phyloP scores from a whole-genome alignment of 2,888 invertebrate genomes.

The Alsophila aescularia region DNA sequence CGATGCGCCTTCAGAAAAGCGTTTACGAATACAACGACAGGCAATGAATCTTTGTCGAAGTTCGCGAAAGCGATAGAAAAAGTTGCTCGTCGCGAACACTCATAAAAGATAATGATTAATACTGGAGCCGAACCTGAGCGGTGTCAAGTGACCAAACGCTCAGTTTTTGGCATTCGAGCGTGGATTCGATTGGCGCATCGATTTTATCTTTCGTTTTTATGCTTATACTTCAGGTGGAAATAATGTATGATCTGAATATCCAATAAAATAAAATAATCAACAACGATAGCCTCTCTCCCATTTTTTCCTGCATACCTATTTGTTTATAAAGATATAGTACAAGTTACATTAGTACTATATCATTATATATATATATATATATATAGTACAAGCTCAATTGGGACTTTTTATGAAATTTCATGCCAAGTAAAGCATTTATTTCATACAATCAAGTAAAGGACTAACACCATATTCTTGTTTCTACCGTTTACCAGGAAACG shows the following conservation, averaged over 20 bases:
- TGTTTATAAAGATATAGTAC: no score
- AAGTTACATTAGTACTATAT: no score
- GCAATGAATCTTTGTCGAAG: constrained; percentile 60
- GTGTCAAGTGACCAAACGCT: not conserved
- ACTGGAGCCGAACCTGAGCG: constrained; percentile 20
- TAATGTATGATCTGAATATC: no score
- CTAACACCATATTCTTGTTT: not conserved
- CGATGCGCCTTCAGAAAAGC: constrained; percentile 43
- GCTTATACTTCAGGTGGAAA: no score
- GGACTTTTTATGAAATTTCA: no score
- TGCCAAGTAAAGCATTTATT: not conserved
- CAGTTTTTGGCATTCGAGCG: not conserved
- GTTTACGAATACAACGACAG: constrained; percentile 48
- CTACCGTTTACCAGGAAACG: constrained; percentile 1
- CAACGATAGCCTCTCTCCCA: no score
- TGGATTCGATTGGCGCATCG: constrained; percentile 1
- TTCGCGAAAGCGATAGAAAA: constrained; percentile 50
- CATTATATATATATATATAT: no score
- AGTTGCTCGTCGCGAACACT: constrained; percentile 42
- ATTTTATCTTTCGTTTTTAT: not conserved
- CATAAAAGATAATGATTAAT: constrained; percentile 42
- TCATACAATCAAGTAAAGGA: not conserved
- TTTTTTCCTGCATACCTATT: no score
- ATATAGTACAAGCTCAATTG: no score
- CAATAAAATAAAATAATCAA: no score